Conservation (phyloP, 2,113 vertebrate species). For the Sprattus sprattus region DNA sequence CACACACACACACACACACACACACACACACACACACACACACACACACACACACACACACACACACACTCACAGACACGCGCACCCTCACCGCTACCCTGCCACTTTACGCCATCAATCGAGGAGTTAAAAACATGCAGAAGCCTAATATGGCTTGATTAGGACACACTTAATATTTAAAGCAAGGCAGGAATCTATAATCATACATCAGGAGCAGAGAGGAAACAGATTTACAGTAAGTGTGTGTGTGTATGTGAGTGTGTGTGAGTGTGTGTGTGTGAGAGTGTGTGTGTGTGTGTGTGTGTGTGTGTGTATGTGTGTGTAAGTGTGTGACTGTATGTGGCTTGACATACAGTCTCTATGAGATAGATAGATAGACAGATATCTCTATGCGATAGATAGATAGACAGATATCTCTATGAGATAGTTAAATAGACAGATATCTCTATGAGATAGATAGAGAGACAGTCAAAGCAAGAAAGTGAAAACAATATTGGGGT, state of each 20-base stretch:
- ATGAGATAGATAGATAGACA: background rate
- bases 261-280: background rate
- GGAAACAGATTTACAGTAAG: background rate
- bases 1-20: no score
- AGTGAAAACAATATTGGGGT: background rate
- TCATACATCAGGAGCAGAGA: background rate
- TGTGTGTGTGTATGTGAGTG: background rate
- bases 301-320: background rate
- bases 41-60: no score
- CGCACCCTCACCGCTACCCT: background rate
- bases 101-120: background rate
- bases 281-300: background rate
- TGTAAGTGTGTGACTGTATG: background rate
- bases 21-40: no score
- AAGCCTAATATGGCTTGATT: slow-evolving; percentile 1
- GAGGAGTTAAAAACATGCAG: background rate
- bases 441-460: no score
- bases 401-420: background rate
- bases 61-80: no score
- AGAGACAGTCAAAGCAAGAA: background rate
- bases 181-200: background rate
- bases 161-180: background rate
- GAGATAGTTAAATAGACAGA: background rate
- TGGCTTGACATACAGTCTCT: no score
- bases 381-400: no score